phyloP scores from a whole-genome alignment of 2,888 invertebrate species.

The Empis stercorea region DNA sequence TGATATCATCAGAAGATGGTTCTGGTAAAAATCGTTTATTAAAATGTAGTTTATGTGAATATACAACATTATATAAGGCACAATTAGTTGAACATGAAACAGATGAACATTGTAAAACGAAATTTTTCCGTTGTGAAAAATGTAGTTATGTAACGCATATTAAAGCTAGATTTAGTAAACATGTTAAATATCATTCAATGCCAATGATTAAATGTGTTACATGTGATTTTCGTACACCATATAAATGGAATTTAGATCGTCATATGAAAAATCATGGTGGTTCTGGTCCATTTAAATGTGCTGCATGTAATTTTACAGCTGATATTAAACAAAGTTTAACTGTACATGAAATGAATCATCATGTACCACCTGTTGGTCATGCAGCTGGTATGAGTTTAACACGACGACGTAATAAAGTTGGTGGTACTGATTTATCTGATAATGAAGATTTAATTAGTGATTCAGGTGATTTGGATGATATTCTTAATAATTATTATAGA shows the following conservation, averaged over 20 bases:
- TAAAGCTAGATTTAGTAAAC: slow-evolving; percentile 78
- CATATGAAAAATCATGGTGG: slow-evolving; percentile 88
- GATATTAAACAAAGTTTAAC: slow-evolving; percentile 86
- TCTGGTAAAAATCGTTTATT: slow-evolving; percentile 31
- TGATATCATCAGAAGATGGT: slow-evolving; percentile 13
- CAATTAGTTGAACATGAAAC: slow-evolving; percentile 57
- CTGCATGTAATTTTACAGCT: slow-evolving; percentile 79
- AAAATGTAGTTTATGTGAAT: slow-evolving; percentile 56
- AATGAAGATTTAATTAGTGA: slow-evolving; percentile 19
- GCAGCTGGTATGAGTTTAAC: slow-evolving; percentile 40
- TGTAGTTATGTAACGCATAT: slow-evolving; percentile 88
- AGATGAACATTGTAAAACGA: slow-evolving; percentile 60
- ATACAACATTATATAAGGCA: slow-evolving; percentile 49
- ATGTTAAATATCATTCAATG: slow-evolving; percentile 87
- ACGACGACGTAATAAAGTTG: slow-evolving; percentile 59
- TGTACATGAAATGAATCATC: slow-evolving; percentile 84
- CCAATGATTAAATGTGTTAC: slow-evolving; percentile 88
- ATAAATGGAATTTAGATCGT: slow-evolving; percentile 85
- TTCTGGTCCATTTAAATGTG: slow-evolving; percentile 71
- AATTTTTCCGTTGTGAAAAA: slow-evolving; percentile 75
- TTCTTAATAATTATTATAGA: slow-evolving; percentile 27
- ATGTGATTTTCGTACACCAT: slow-evolving; percentile 87
- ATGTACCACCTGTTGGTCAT: slow-evolving; percentile 67
- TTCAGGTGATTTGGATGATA: slow-evolving; percentile 26
- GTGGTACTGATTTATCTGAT: slow-evolving; percentile 42